Evolutionary conservation across 2,888 invertebrate species (phyloP).

Genomic region (Exephanes ischioxanthus): DNA sequence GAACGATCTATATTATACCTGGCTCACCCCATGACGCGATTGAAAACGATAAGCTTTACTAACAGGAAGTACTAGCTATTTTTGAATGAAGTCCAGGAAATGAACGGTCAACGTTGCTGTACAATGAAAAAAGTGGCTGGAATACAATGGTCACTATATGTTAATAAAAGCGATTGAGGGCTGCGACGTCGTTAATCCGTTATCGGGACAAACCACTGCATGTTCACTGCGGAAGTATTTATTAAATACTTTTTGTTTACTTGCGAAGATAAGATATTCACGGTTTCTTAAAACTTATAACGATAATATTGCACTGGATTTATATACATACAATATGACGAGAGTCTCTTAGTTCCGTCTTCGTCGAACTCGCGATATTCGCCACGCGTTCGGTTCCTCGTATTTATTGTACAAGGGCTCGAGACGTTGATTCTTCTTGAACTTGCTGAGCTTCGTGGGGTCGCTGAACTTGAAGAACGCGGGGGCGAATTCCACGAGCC

Average conservation of each 20-base stretch:
- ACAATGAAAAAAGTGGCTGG: too few relatives aligned
- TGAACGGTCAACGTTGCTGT: too few relatives aligned
- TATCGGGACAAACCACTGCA: too few relatives aligned
- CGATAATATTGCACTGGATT: conserved; percentile 6
- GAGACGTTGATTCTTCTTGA: conserved; percentile 99
- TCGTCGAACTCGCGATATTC: conserved; percentile 96
- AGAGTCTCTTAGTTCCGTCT: conserved; percentile 90
- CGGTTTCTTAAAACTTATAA: not conserved
- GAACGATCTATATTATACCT: not conserved
- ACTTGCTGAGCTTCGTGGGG: conserved; percentile 98
- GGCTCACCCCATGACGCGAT: too few relatives aligned
- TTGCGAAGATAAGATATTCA: not conserved
- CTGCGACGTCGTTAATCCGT: too few relatives aligned
- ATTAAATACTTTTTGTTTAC: not conserved
- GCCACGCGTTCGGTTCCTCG: conserved; percentile 99
- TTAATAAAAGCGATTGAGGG: too few relatives aligned
- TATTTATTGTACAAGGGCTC: conserved; percentile 99
- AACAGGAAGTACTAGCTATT: too few relatives aligned
- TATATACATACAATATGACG: conserved; percentile 10
- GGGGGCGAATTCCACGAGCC: conserved; percentile 99
- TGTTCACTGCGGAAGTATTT: not conserved
- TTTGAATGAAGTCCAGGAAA: too few relatives aligned
- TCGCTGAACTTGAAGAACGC: conserved; percentile 99
- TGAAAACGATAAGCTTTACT: too few relatives aligned
- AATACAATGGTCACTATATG: too few relatives aligned